phyloP scores from a whole-genome alignment of 2,113 vertebrate species.

The Mellivora capensis region DNA sequence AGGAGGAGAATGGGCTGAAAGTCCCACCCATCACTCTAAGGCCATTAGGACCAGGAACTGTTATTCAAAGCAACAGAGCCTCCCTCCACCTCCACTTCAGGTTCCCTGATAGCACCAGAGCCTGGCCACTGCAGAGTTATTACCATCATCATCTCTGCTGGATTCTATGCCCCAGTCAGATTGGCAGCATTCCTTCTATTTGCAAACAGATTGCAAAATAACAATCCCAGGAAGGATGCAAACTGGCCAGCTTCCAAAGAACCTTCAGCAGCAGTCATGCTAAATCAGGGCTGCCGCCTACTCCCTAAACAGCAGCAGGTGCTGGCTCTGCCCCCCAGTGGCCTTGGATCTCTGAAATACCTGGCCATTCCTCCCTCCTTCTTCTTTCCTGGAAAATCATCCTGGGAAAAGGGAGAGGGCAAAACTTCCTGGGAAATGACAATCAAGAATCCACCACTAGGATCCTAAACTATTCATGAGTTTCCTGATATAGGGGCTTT shows the following conservation, averaged over 20 bases:
- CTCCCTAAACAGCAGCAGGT: slow-evolving; percentile 82
- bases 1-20: slow-evolving; percentile 43
- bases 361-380: not conserved
- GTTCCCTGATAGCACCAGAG: slow-evolving; percentile 56
- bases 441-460: not conserved
- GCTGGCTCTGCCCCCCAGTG: slow-evolving; percentile 79
- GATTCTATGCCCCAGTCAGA: slow-evolving; percentile 55
- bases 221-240: slow-evolving; percentile 71
- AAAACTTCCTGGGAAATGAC: not conserved
- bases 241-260: slow-evolving; percentile 56
- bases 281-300: slow-evolving; percentile 85
- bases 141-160: slow-evolving; percentile 64
- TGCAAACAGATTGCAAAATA: slow-evolving; percentile 73
- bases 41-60: slow-evolving; percentile 39
- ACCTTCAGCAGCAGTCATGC: slow-evolving; percentile 32
- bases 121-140: slow-evolving; percentile 55
- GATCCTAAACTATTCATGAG: not conserved
- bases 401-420: not conserved
- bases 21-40: slow-evolving; percentile 22
- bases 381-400: not conserved
- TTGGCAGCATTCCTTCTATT: slow-evolving; percentile 59
- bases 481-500: not conserved
- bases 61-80: slow-evolving; percentile 63
- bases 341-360: not conserved
- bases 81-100: not conserved